These are phyloP conservation scores for Orthosia incerta DNA, from an alignment of 2,888 invertebrate genomes.

Conservation along the genomic window DNA sequence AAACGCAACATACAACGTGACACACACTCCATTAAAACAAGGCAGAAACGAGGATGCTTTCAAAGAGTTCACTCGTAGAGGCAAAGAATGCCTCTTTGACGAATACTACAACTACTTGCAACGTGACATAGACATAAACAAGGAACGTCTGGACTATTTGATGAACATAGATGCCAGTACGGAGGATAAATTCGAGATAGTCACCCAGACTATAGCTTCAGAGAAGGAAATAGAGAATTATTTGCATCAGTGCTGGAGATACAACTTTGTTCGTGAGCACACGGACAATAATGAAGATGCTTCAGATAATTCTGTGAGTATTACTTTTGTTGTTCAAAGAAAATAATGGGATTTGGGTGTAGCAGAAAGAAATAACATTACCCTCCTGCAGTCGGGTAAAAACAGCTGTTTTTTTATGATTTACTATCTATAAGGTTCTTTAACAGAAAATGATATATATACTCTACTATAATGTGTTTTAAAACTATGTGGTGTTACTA, in stretches of 20 bases:
- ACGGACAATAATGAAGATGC: constrained; percentile 69
- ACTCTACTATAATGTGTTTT: no score
- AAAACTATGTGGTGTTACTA: no score
- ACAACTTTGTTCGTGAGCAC: constrained; percentile 80
- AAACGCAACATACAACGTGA: constrained; percentile 80
- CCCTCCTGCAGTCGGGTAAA: no score
- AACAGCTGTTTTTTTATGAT: no score
- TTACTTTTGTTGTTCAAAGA: neutral
- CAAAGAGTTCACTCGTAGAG: constrained; percentile 83
- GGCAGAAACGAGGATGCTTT: constrained; percentile 83
- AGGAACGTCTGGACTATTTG: constrained; percentile 78
- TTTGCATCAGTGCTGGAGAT: constrained; percentile 85
- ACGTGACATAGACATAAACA: constrained; percentile 68
- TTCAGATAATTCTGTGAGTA: constrained; percentile 75
- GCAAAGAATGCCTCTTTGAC: constrained; percentile 85
- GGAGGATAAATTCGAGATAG: constrained; percentile 84
- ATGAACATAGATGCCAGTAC: constrained; percentile 82
- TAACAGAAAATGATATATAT: no score
- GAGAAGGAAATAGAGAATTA: constrained; percentile 86
- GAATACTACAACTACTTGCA: constrained; percentile 74
- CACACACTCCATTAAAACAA: constrained; percentile 80
- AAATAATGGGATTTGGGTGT: no score
- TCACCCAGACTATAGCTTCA: constrained; percentile 77
- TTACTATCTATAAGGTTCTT: no score
- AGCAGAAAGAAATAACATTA: no score